Conservation (phyloP, 2,113 vertebrate species). For the Cryptotis parvus region DNA sequence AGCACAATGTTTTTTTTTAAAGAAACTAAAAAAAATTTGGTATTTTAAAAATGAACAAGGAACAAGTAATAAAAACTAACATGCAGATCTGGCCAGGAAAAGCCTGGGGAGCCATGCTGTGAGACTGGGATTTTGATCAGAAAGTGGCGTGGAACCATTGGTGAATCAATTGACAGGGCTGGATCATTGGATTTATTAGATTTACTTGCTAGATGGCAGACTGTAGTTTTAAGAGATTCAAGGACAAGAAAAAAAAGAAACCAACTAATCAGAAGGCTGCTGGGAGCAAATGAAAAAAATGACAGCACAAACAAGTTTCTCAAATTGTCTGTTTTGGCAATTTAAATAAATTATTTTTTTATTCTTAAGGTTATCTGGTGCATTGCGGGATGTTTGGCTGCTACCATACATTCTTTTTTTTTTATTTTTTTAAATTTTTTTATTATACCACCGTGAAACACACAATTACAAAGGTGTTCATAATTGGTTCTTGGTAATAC, state of each 20-base stretch:
- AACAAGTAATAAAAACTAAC: not conserved
- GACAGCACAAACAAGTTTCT: not conserved
- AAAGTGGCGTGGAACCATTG: not conserved
- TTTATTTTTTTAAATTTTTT: too few species aligned
- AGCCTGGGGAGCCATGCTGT: not conserved
- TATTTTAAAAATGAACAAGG: constrained; percentile 1
- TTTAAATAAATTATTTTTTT: not conserved
- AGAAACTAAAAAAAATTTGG: not conserved
- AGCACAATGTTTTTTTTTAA: not conserved
- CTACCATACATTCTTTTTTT: not conserved
- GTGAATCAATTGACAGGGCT: not conserved
- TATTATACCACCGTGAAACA: too few species aligned
- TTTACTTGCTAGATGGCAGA: not conserved
- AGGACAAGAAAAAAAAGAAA: not conserved
- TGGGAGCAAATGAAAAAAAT: not conserved
- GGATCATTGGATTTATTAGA: not conserved
- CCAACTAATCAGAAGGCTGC: not conserved
- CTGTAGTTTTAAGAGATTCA: not conserved
- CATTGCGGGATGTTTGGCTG: not conserved
- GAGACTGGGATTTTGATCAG: not conserved
- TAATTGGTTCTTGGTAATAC: too few species aligned
- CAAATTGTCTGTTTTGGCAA: not conserved
- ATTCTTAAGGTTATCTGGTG: not conserved
- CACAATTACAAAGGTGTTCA: too few species aligned
- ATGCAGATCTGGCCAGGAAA: not conserved